Percentiles rank a stretch among this genome's conserved stretches.
phyloP scores from a whole-genome alignment of 2,113 vertebrate genomes.

The Mellivora capensis region DNA sequence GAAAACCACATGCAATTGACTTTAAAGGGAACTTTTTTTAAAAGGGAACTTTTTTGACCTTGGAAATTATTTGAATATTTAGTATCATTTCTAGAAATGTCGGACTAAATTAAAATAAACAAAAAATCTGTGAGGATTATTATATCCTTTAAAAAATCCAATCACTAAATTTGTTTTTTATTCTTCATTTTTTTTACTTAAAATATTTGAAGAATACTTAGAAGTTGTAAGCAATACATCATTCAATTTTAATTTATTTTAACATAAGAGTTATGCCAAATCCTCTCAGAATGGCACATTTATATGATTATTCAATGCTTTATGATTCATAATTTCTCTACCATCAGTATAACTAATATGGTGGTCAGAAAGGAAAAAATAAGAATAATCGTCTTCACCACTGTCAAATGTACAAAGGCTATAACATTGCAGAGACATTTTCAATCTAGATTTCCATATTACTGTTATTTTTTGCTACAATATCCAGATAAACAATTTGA shows the following conservation, averaged over 20 bases:
- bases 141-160: background rate
- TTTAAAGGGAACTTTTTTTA: background rate
- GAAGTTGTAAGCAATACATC: background rate
- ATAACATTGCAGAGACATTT: background rate
- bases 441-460: background rate
- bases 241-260: conserved; percentile 19
- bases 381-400: background rate
- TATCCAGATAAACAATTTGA: background rate
- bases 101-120: background rate
- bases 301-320: background rate
- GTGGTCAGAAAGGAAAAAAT: background rate
- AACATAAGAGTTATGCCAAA: background rate
- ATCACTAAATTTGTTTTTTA: background rate
- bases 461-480: background rate
- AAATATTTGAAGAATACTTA: background rate
- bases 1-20: background rate
- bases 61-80: background rate
- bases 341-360: background rate
- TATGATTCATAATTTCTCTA: background rate
- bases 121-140: background rate
- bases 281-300: background rate
- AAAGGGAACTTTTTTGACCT: background rate
- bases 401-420: background rate
- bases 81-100: background rate
- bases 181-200: background rate